Evolutionary conservation across 1,140 invertebrate species (phyloP), one percentile per base, ranked within the genome.

Genomic region (Samia ricini): DNA sequence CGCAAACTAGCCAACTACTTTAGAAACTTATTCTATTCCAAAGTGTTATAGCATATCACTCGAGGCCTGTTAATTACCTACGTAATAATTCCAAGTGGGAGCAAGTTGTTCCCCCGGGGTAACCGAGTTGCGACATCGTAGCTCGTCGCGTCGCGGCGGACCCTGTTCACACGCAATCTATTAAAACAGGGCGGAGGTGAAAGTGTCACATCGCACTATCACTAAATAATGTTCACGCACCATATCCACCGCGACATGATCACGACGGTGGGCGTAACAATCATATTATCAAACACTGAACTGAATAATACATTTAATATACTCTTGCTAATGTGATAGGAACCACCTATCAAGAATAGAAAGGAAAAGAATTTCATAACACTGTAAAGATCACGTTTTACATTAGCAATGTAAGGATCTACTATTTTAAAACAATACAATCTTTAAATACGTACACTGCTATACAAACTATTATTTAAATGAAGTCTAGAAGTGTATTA

Each of bases 161-260:
- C 63, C 63, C 68, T 69, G 68, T 74, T 74, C 64, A 69, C 75
- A 74, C 72, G 70, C 78, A 66, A 67, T 54, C 63, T 63, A 72
- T 71, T 61, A 69, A n/a, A 75, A 71, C 68, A 72, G 75, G 78
- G 67, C 77, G 72, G 74, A 81, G 77, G 81, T 81, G 81, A 83
- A 84, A 86, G 81, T 80, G 76, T 71, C 69, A 71, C 66, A 69
- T 69, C 75, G 73, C 68, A 69, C 66, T 69, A 62, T 56, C 61
- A 55, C 68, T 58, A 57, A 36, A 50, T 65, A 71, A 71, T 63
- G 50, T 66, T 58, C 54, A 62, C 61, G 61, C 64, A 61, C 69
- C 54, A 62, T 71, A 73, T 69, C 66, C 66, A 67, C 51, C 68
- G 55, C 60, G 56, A 49, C 56, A 55, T 55, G 36, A 64, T 42